Percentiles rank a stretch among this genome's conserved stretches.
Conservation (phyloP, 2,113 vertebrate genomes). For the Nyctereutes procyonoides region DNA sequence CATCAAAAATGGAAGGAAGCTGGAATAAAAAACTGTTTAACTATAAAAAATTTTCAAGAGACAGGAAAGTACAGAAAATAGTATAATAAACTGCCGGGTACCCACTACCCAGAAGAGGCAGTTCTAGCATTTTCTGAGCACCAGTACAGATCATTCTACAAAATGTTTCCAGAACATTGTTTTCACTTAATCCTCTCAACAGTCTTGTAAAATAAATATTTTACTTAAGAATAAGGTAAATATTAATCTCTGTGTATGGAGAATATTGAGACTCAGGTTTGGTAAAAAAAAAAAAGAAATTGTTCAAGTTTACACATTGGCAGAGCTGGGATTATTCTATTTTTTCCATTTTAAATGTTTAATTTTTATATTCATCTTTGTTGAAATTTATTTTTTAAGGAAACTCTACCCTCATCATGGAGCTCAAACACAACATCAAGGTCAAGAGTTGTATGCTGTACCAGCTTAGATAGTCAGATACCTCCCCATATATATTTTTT, state of each 20-base stretch:
- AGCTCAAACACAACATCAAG: background rate
- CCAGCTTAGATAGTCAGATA: background rate
- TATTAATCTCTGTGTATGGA: background rate
- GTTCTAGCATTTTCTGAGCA: background rate
- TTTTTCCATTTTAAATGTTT: background rate
- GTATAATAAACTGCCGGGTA: background rate
- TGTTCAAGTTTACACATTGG: background rate
- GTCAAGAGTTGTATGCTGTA: background rate
- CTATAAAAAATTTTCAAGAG: background rate
- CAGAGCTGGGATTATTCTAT: background rate
- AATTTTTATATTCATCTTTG: background rate
- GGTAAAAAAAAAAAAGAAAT: background rate
- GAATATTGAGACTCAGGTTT: background rate
- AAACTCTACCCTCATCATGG: background rate
- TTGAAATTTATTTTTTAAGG: background rate
- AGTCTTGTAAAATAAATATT: background rate
- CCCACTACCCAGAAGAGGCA: background rate
- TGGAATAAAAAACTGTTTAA: background rate
- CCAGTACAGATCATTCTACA: background rate
- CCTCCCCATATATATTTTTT: background rate
- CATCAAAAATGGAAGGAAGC: background rate
- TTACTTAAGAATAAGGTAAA: background rate
- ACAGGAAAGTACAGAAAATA: background rate
- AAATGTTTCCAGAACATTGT: background rate
- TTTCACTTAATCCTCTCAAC: background rate